These are phyloP conservation scores for Aproaerema taeniolella DNA, from an alignment of 2,888 invertebrate genomes.

Conservation along the genomic window DNA sequence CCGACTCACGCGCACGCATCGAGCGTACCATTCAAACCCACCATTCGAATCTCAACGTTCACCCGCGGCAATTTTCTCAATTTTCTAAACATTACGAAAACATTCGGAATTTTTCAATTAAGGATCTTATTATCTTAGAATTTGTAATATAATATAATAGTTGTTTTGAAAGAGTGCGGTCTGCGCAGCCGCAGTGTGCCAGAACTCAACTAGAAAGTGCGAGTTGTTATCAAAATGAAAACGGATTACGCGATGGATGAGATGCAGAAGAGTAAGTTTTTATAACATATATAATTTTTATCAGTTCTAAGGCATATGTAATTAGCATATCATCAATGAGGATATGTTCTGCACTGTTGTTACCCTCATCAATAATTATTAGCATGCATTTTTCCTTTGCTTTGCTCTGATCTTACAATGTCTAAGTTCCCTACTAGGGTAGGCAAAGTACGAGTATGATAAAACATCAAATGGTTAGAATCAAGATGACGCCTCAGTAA, in stretches of 20 bases:
- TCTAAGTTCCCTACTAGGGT: too few species aligned
- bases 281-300: background rate
- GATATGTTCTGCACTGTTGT: too few species aligned
- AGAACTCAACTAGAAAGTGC: conserved; percentile 52
- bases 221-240: conserved; percentile 55
- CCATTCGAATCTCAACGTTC: conserved; percentile 11
- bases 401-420: too few species aligned
- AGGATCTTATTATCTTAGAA: conserved; percentile 48
- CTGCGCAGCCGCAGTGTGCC: conserved; percentile 36
- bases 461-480: too few species aligned
- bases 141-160: conserved; percentile 35
- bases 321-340: too few species aligned
- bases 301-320: too few species aligned
- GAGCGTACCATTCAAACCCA: background rate
- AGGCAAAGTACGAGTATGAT: too few species aligned
- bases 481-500: too few species aligned
- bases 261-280: conserved; percentile 70
- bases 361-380: too few species aligned
- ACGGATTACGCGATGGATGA: conserved; percentile 76
- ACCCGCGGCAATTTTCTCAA: conserved; percentile 7
- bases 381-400: too few species aligned
- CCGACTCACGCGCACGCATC: conserved; percentile 17
- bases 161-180: conserved; percentile 50
- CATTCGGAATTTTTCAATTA: conserved; percentile 58
- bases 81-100: conserved; percentile 17